Evolutionary conservation across 1,140 invertebrate species (phyloP).

Genomic region (Condylostylus longicornis): DNA sequence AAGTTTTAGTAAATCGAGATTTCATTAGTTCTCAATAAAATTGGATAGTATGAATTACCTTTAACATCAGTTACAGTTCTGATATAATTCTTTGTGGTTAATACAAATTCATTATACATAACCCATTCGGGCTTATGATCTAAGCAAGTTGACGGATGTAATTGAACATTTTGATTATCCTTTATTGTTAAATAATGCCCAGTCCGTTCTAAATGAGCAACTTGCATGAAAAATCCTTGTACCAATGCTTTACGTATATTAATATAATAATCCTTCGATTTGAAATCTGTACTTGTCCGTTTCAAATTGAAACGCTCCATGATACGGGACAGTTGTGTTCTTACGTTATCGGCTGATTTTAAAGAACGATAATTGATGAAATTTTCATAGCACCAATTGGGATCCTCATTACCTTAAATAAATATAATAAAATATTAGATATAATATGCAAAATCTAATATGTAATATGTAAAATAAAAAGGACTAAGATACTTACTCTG

Average conservation of each 20-base stretch:
- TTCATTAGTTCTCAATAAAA: neutral
- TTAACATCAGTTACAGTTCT: constrained; percentile 97
- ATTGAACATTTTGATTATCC: constrained; percentile 96
- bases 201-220: constrained; percentile 86
- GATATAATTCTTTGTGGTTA: constrained; percentile 99
- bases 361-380: constrained; percentile 97
- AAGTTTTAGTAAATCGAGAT: neutral
- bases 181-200: constrained; percentile 98
- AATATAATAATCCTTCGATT: constrained; percentile 95
- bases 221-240: constrained; percentile 99
- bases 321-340: constrained; percentile 48
- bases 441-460: neutral
- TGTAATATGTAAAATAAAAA: neutral
- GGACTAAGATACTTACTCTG: constrained; percentile 72
- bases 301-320: constrained; percentile 81
- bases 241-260: constrained; percentile 97
- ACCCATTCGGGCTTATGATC: constrained; percentile 99
- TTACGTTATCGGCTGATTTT: constrained; percentile 63
- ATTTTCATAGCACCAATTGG: constrained; percentile 97
- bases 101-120: constrained; percentile 98
- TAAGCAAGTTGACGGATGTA: constrained; percentile 96
- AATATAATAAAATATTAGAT: neutral
- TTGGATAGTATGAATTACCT: constrained; percentile 48
- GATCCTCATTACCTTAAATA: constrained; percentile 46
- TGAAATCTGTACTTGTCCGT: constrained; percentile 94